Conservation (phyloP, 35 echinoderm and acorn worm species). For the Acanthaster planci region DNA sequence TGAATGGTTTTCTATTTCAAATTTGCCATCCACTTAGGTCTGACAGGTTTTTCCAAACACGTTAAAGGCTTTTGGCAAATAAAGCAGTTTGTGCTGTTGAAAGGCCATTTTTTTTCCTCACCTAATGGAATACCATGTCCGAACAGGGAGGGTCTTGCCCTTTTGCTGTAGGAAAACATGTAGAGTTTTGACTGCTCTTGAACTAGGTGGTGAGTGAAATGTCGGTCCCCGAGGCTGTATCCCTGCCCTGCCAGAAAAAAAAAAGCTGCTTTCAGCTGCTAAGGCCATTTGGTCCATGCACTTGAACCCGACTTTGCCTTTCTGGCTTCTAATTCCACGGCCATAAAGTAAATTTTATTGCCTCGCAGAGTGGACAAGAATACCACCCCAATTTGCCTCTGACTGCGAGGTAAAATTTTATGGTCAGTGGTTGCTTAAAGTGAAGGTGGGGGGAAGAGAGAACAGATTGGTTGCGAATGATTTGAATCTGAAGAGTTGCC, state of each 20-base stretch:
- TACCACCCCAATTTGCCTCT: no score
- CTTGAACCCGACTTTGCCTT: conserved; percentile 18
- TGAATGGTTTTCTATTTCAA: no score
- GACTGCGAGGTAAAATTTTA: no score
- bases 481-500: no score
- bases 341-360: no score
- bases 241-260: no score
- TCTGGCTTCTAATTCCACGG: neutral
- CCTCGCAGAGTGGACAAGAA: no score
- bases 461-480: no score
- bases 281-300: neutral
- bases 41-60: conserved; percentile 12
- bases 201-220: conserved; percentile 1
- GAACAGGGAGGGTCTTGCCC: neutral
- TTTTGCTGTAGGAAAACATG: neutral
- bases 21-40: neutral
- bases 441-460: no score
- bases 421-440: no score
- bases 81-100: conserved; percentile 1
- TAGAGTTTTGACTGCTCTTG: conserved; percentile 13
- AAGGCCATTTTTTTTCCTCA: neutral
- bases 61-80: neutral
- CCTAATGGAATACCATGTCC: neutral
- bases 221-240: neutral
- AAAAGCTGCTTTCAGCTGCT: neutral